These are phyloP conservation scores for Athetis lepigone DNA, from an alignment of 2,888 invertebrate species.

Conservation along the genomic window DNA sequence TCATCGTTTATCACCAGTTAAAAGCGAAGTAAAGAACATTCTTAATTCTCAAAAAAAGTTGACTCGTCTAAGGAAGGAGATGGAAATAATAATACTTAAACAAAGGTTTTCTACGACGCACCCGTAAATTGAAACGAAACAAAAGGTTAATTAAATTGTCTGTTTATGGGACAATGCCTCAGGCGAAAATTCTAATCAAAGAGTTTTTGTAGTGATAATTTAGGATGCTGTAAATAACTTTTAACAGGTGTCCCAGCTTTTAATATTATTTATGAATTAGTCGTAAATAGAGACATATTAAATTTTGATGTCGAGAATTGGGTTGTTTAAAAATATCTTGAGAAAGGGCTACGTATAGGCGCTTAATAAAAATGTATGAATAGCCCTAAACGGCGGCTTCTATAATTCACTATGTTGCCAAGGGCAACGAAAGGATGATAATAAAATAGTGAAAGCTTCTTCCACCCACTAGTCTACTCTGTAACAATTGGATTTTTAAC, in stretches of 20 bases:
- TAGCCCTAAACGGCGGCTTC: neutral
- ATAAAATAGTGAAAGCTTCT: too few species aligned
- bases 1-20: too few species aligned
- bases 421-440: too few species aligned
- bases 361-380: slow-evolving; percentile 8
- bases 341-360: neutral
- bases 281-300: slow-evolving; percentile 14
- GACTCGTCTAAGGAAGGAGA: slow-evolving; percentile 18
- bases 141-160: slow-evolving; percentile 64
- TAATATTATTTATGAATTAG: slow-evolving; percentile 24
- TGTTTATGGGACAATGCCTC: slow-evolving; percentile 55
- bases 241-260: slow-evolving; percentile 31
- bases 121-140: slow-evolving; percentile 51
- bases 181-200: slow-evolving; percentile 59
- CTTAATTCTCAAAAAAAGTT: slow-evolving; percentile 8
- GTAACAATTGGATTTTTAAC: too few species aligned
- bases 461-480: too few species aligned
- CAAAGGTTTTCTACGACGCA: slow-evolving; percentile 47
- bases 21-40: too few species aligned
- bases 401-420: too few species aligned
- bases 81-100: slow-evolving; percentile 45
- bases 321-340: neutral
- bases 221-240: slow-evolving; percentile 46
- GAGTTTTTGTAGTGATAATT: slow-evolving; percentile 57
- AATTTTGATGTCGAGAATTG: neutral